phyloP scores from a whole-genome alignment of 2,888 invertebrate species.

The Stomorhina lunata region DNA sequence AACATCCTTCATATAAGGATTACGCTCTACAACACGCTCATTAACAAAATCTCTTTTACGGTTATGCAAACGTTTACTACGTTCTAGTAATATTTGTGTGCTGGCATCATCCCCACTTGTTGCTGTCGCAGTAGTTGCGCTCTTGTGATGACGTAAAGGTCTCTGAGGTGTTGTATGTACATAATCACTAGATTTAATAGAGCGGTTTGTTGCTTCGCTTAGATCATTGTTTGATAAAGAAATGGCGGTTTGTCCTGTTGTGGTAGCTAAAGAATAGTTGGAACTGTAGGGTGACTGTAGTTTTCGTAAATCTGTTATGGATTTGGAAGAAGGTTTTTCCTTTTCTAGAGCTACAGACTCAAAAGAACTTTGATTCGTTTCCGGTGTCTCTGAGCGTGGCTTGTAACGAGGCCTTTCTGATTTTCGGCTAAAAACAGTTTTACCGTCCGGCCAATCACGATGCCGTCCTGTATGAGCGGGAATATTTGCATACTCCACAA shows the following conservation, averaged over 20 bases:
- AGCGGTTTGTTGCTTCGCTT: conserved; percentile 64
- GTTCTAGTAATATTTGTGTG: conserved; percentile 76
- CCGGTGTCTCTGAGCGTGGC: conserved; percentile 60
- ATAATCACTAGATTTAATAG: conserved; percentile 54
- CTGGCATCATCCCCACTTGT: conserved; percentile 71
- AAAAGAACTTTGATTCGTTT: conserved; percentile 21
- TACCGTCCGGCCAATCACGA: conserved; percentile 75
- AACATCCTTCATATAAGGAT: conserved; percentile 78
- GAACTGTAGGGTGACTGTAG: conserved; percentile 57
- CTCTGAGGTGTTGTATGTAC: conserved; percentile 56
- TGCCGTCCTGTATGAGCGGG: conserved; percentile 70
- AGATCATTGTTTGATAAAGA: conserved; percentile 70
- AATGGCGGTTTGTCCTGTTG: conserved; percentile 56
- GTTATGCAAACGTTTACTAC: conserved; percentile 77
- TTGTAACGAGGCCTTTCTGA: conserved; percentile 12
- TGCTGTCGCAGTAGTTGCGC: conserved; percentile 32
- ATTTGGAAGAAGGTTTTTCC: conserved; percentile 69
- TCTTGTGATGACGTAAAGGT: conserved; percentile 65
- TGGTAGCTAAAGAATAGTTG: conserved; percentile 66
- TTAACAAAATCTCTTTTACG: conserved; percentile 79
- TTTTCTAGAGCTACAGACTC: conserved; percentile 17
- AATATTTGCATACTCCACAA: conserved; percentile 69
- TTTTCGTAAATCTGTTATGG: conserved; percentile 71
- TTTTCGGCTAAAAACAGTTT: conserved; percentile 69
- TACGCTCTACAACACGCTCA: conserved; percentile 77